Evolutionary conservation across 2,113 vertebrate genomes (phyloP).

Genomic region (Fukomys damarensis): DNA sequence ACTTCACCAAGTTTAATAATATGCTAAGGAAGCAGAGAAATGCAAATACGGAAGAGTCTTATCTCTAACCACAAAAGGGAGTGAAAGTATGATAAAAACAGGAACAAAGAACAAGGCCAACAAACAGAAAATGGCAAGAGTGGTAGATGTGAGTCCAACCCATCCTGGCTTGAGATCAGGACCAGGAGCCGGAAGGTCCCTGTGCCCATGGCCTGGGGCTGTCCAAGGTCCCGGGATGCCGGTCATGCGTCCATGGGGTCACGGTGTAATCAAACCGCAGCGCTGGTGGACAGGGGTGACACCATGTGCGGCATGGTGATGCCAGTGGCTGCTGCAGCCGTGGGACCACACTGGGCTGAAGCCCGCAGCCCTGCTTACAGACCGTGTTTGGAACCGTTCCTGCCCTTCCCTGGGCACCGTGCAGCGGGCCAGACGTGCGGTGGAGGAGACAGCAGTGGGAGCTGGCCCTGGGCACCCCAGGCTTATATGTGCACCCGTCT

Average conservation of each 20-base stretch:
- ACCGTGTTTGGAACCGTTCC: neutral
- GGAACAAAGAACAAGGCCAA: neutral
- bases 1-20: neutral
- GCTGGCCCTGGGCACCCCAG: too few species aligned
- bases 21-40: neutral
- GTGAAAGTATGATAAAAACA: neutral
- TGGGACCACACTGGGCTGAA: too few species aligned
- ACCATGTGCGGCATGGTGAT: too few species aligned
- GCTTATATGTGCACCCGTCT: too few species aligned
- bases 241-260: too few species aligned
- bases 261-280: neutral
- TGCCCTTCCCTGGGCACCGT: too few species aligned
- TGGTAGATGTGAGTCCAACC: neutral
- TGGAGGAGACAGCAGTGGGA: too few species aligned
- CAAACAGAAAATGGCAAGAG: neutral
- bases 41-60: neutral
- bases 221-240: neutral
- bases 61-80: neutral
- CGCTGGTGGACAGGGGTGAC: neutral
- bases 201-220: neutral
- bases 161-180: too few species aligned
- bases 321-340: too few species aligned
- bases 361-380: neutral
- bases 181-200: too few species aligned
- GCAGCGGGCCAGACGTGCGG: too few species aligned